Conservation (phyloP, 2,888 invertebrate species). For the Odontocolon sp. region DNA sequence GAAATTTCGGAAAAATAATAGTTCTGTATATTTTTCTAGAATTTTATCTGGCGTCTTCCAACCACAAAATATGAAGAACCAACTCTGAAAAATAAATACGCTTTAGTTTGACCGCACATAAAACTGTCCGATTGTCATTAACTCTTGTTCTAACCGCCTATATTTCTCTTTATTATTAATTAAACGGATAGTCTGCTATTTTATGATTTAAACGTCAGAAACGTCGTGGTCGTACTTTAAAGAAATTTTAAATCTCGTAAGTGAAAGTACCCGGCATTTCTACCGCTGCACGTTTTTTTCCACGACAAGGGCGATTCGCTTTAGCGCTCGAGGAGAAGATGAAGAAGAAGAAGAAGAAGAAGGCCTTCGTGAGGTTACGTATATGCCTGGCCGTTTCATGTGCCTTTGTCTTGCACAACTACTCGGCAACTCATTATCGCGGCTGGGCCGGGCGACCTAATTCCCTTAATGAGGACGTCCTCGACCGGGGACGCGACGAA, state of each 20-base stretch:
- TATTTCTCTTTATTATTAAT: slow-evolving; percentile 16
- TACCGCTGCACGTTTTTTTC: slow-evolving; percentile 31
- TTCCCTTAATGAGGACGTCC: slow-evolving; percentile 71
- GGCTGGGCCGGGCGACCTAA: slow-evolving; percentile 66
- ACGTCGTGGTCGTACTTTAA: neutral
- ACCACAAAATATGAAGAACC: slow-evolving; percentile 43
- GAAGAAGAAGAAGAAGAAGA: slow-evolving; percentile 17
- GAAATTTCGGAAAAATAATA: slow-evolving; percentile 61
- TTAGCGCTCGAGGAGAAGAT: slow-evolving; percentile 18
- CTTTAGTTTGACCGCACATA: slow-evolving; percentile 64
- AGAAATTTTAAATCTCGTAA: slow-evolving; percentile 27
- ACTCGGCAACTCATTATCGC: slow-evolving; percentile 69
- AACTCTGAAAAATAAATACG: slow-evolving; percentile 60
- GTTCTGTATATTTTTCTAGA: slow-evolving; percentile 42
- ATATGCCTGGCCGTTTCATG: slow-evolving; percentile 41
- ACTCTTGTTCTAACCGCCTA: slow-evolving; percentile 27
- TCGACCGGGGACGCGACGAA: slow-evolving; percentile 51
- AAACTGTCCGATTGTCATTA: slow-evolving; percentile 69
- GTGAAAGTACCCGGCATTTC: slow-evolving; percentile 44
- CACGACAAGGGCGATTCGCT: slow-evolving; percentile 51
- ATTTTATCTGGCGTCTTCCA: slow-evolving; percentile 21
- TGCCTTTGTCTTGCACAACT: slow-evolving; percentile 64
- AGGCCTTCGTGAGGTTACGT: slow-evolving; percentile 24
- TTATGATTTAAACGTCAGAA: neutral
- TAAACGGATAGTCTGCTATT: neutral